phyloP scores from a whole-genome alignment of 2,888 invertebrate genomes.

The Morpho deidamia region DNA sequence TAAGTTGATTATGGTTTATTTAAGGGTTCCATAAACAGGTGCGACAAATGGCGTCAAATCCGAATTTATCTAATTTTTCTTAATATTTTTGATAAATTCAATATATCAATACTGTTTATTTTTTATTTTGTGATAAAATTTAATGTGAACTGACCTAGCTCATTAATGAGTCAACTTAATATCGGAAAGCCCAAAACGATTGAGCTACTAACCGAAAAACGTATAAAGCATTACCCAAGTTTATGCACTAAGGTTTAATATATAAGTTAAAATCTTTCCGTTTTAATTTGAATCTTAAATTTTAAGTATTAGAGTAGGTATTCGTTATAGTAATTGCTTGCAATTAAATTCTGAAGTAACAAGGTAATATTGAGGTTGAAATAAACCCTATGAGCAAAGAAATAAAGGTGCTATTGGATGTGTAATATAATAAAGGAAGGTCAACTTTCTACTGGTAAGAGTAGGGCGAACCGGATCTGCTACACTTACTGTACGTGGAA shows the following conservation, averaged over 20 bases:
- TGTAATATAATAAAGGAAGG: slow-evolving; percentile 20
- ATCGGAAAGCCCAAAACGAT: slow-evolving; percentile 20
- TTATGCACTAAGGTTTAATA: slow-evolving; percentile 36
- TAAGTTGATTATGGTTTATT: too few relatives aligned
- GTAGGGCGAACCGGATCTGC: slow-evolving; percentile 35
- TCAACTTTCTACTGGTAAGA: slow-evolving; percentile 36
- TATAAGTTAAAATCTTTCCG: slow-evolving; percentile 12
- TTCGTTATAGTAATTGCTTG: neutral
- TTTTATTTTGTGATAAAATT: too few relatives aligned
- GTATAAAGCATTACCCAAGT: slow-evolving; percentile 44
- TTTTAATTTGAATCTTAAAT: slow-evolving; percentile 11
- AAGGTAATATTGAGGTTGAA: neutral
- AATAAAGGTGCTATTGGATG: slow-evolving; percentile 3
- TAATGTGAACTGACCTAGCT: slow-evolving; percentile 16
- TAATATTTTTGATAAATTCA: too few relatives aligned
- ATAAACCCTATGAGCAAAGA: neutral
- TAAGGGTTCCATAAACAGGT: too few relatives aligned
- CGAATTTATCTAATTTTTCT: too few relatives aligned
- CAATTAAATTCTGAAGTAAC: neutral
- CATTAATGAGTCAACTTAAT: slow-evolving; percentile 18
- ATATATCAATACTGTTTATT: too few relatives aligned
- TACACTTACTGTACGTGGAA: slow-evolving; percentile 27
- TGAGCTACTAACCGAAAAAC: slow-evolving; percentile 62
- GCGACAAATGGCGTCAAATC: too few relatives aligned
- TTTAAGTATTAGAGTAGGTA: neutral